Conservation (phyloP, 2,797 vertebrate genomes). For the Ctenopoma multispine region DNA sequence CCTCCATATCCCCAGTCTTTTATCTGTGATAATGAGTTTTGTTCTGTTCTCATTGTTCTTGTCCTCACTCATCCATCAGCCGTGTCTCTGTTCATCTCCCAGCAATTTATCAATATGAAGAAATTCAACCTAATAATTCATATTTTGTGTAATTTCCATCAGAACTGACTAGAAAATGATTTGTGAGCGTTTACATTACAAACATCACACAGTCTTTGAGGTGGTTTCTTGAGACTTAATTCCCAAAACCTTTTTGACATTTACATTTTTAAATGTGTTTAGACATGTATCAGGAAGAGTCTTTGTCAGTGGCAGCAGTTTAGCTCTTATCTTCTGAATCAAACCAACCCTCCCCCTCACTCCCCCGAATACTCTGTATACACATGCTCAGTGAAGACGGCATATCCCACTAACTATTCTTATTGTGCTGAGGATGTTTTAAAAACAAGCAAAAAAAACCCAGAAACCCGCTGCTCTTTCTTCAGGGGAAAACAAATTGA, state of each 20-base stretch:
- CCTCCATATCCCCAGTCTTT: slow-evolving; percentile 25
- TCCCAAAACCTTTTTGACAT: slow-evolving; percentile 4
- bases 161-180: slow-evolving; percentile 11
- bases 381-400: too few relatives aligned
- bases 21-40: slow-evolving; percentile 54
- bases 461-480: too few relatives aligned
- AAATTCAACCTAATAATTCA: slow-evolving; percentile 49
- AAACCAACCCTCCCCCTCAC: background rate
- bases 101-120: slow-evolving; percentile 33
- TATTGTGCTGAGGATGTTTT: too few relatives aligned
- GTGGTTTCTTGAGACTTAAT: background rate
- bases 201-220: slow-evolving; percentile 16
- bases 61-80: slow-evolving; percentile 59
- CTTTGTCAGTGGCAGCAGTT: background rate
- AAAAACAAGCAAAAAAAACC: too few relatives aligned
- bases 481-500: too few relatives aligned
- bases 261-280: background rate
- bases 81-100: slow-evolving; percentile 33
- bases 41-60: slow-evolving; percentile 60
- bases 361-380: slow-evolving; percentile 41
- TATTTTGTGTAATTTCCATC: slow-evolving; percentile 37
- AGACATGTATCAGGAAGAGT: background rate
- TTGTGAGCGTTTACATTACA: slow-evolving; percentile 18
- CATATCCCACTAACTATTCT: too few relatives aligned
- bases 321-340: background rate